A percentile compares a stretch with the other conserved stretches of the same genome.
Conservation (phyloP, 2,888 invertebrate genomes). For the Polia nebulosa region DNA sequence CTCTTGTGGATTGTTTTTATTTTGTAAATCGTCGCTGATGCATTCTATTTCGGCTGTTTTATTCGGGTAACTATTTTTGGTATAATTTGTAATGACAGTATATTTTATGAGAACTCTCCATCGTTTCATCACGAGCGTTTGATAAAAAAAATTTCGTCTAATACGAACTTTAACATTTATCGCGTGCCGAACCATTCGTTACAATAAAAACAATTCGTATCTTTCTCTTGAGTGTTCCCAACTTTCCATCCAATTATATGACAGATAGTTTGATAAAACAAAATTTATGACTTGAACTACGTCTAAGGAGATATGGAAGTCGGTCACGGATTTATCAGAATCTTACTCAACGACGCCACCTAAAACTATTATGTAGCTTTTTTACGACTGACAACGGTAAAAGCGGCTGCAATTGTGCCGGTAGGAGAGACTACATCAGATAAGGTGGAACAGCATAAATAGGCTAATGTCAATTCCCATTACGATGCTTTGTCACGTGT, state of each 20-base stretch:
- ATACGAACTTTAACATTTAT: constrained; percentile 37
- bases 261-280: constrained; percentile 77
- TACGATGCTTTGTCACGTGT: constrained; percentile 87
- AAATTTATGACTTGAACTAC: constrained; percentile 80
- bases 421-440: constrained; percentile 78
- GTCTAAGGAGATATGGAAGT: constrained; percentile 78
- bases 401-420: constrained; percentile 77
- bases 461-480: constrained; percentile 87
- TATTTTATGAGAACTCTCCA: constrained; percentile 26
- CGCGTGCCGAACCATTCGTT: constrained; percentile 32
- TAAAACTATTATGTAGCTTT: constrained; percentile 72
- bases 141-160: constrained; percentile 25
- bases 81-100: constrained; percentile 47
- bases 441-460: constrained; percentile 81
- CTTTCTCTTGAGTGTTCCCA: constrained; percentile 55
- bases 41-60: constrained; percentile 62
- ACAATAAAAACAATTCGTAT: constrained; percentile 62
- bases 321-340: constrained; percentile 81
- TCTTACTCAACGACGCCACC: constrained; percentile 68
- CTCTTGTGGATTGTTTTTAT: constrained; percentile 79
- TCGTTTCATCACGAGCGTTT: constrained; percentile 31
- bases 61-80: constrained; percentile 65
- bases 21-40: constrained; percentile 70
- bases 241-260: constrained; percentile 69
- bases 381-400: constrained; percentile 71